Conservation (phyloP, 2,888 invertebrate species). For the Prenolepis imparis region DNA sequence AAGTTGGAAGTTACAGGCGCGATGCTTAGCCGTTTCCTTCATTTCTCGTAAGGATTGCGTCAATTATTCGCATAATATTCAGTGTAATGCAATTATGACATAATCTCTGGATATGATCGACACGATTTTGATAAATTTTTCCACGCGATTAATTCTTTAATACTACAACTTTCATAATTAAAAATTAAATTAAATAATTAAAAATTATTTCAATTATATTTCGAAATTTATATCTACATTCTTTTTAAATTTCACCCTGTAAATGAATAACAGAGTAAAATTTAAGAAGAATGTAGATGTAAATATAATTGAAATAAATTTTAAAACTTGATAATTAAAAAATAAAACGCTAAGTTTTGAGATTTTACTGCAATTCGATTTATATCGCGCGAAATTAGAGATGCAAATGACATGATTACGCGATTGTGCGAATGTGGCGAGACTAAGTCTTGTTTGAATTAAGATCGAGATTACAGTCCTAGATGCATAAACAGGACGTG, state of each 20-base stretch:
- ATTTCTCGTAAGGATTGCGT: conserved; percentile 27
- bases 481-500: conserved; percentile 65
- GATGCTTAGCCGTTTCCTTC: neutral
- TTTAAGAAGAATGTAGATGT: neutral
- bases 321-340: neutral
- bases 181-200: no score
- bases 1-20: conserved; percentile 26
- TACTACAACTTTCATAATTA: neutral
- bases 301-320: neutral
- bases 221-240: no score
- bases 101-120: conserved; percentile 46
- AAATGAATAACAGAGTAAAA: neutral
- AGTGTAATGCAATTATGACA: conserved; percentile 27
- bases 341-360: neutral
- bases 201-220: no score
- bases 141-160: conserved; percentile 56
- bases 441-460: conserved; percentile 37
- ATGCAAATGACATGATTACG: conserved; percentile 20
- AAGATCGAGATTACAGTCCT: conserved; percentile 58
- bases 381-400: neutral
- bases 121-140: conserved; percentile 54
- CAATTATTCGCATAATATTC: conserved; percentile 61
- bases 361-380: neutral
- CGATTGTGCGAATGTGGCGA: neutral
- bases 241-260: no score